Conservation (phyloP, 2,113 vertebrate genomes). For the Pseudorectes ferrugineus region DNA sequence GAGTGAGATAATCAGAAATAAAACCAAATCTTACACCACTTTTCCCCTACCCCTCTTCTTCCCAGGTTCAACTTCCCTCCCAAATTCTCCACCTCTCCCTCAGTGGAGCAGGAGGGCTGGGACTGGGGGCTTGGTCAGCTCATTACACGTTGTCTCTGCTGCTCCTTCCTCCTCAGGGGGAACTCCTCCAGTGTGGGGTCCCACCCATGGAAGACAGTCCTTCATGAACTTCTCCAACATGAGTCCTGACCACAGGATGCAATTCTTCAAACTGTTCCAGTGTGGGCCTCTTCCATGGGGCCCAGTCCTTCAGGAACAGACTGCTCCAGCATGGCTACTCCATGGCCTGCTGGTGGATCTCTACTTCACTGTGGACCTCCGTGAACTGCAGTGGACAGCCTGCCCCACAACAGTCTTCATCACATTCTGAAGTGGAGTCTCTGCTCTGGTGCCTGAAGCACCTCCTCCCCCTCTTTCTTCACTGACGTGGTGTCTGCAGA, state of each 20-base stretch:
- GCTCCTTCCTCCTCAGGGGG: neutral
- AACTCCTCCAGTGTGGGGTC: neutral
- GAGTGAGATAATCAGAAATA: neutral
- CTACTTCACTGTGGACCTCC: neutral
- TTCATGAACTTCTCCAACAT: neutral
- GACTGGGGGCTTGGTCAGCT: neutral
- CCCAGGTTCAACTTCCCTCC: neutral
- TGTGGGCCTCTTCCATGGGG: rapidly evolving
- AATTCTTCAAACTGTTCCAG: neutral
- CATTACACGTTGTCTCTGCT: neutral
- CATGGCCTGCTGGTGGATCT: neutral
- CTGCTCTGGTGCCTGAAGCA: neutral
- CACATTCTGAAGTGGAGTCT: neutral
- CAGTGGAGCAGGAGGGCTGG: neutral
- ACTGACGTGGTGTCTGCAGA: neutral
- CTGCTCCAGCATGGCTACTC: neutral
- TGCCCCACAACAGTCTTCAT: neutral
- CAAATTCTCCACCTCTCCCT: neutral
- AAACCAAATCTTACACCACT: neutral
- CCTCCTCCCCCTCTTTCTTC: neutral
- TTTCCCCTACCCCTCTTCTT: neutral
- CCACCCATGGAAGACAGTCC: neutral
- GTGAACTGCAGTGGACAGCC: neutral
- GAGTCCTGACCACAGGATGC: neutral
- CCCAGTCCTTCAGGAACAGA: neutral